A percentile compares a stretch with the other conserved stretches of the same genome.
Evolutionary conservation across 2,113 vertebrate genomes (phyloP).

Genomic region (Cettia cetti): DNA sequence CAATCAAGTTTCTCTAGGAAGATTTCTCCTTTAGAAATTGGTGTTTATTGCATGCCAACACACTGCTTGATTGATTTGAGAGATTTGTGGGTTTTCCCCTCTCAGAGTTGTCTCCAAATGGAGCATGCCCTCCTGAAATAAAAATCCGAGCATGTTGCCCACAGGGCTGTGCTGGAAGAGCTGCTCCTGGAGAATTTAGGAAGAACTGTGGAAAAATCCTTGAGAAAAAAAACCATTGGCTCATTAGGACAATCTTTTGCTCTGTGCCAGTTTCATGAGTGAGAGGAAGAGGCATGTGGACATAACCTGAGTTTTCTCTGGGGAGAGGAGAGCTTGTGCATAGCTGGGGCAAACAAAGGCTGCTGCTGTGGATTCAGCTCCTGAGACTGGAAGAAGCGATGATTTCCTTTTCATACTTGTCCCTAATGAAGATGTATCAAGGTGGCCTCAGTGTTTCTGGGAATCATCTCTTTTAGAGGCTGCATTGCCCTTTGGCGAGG

Average conservation of each 20-base stretch:
- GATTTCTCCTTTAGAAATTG: not conserved
- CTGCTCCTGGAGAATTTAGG: not conserved
- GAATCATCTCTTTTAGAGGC: not conserved
- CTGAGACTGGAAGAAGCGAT: not conserved
- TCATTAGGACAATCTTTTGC: not conserved
- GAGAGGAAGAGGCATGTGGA: not conserved
- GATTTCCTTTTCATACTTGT: rapidly evolving
- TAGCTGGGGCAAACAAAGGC: rapidly evolving
- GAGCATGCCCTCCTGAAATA: not conserved
- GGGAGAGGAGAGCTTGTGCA: not conserved
- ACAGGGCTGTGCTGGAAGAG: not conserved
- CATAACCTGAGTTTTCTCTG: rapidly evolving
- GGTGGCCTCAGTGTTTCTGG: not conserved
- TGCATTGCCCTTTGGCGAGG: rapidly evolving
- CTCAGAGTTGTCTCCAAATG: not conserved
- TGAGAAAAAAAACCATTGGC: not conserved
- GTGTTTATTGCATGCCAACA: not conserved
- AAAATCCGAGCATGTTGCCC: not conserved
- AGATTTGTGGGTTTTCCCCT: not conserved
- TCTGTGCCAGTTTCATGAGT: not conserved
- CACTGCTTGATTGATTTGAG: not conserved
- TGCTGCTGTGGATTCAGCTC: not conserved
- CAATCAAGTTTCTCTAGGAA: not conserved
- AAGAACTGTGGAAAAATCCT: not conserved
- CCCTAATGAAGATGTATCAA: not conserved